Evolutionary conservation across 1,140 invertebrate species (phyloP).

Genomic region (Lucilia cuprina): DNA sequence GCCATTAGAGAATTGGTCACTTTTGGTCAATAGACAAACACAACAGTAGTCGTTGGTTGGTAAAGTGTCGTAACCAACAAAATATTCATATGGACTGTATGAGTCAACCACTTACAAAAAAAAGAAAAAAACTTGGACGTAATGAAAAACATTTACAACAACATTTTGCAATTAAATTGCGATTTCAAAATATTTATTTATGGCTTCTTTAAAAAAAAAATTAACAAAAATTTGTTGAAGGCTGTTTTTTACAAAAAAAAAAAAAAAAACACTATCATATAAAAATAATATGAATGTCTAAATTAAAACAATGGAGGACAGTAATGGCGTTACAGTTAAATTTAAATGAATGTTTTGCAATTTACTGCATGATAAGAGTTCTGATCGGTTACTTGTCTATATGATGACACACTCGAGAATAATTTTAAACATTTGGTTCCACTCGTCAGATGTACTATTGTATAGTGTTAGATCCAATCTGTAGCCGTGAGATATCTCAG

Average conservation of each 20-base stretch:
- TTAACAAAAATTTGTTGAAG: not conserved
- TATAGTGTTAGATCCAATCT: too few relatives aligned
- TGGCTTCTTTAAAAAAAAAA: not conserved
- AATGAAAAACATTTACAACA: not conserved
- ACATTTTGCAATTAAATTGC: slow-evolving; percentile 7
- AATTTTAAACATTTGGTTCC: too few relatives aligned
- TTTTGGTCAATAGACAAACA: not conserved
- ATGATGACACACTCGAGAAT: too few relatives aligned
- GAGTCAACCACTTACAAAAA: not conserved
- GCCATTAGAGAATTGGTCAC: slow-evolving; percentile 16
- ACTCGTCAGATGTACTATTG: too few relatives aligned
- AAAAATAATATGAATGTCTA: not conserved
- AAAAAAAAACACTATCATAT: not conserved
- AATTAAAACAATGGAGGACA: not conserved
- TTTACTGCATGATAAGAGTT: not conserved
- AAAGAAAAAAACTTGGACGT: not conserved
- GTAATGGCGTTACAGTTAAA: not conserved
- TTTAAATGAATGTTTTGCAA: not conserved
- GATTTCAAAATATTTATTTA: slow-evolving; percentile 6
- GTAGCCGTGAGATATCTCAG: too few relatives aligned
- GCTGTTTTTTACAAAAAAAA: not conserved
- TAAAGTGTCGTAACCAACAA: not conserved
- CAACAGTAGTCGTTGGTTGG: not conserved
- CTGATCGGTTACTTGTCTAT: too few relatives aligned
- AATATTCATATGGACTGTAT: not conserved